Conservation (phyloP, 2,797 vertebrate genomes). For the Lepilemur septentrionalis region DNA sequence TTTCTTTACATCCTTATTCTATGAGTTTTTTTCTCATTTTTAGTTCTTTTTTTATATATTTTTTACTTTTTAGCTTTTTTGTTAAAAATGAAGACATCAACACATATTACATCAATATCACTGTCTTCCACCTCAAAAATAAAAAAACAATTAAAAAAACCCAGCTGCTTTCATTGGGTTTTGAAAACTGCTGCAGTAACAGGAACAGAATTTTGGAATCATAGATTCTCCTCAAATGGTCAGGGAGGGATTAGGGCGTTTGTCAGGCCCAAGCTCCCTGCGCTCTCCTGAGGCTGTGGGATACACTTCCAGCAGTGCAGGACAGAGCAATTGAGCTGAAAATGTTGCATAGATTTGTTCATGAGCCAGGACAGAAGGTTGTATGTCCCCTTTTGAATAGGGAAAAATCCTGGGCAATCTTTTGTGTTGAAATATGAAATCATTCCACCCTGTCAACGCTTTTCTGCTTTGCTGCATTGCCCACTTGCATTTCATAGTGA, state of each 20-base stretch:
- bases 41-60: background rate
- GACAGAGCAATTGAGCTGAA: background rate
- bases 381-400: slow-evolving; percentile 51
- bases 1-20: background rate
- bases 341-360: slow-evolving; percentile 45
- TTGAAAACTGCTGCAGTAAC: background rate
- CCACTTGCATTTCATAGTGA: slow-evolving; percentile 62
- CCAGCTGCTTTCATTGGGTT: background rate
- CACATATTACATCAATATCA: too few species aligned
- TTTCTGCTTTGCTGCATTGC: slow-evolving; percentile 27
- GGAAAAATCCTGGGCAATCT: slow-evolving; percentile 36
- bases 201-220: background rate
- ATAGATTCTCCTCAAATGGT: background rate
- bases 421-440: slow-evolving; percentile 68
- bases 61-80: background rate
- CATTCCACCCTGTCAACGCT: slow-evolving; percentile 43
- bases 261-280: background rate
- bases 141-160: background rate
- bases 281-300: background rate
- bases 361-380: slow-evolving; percentile 36
- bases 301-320: background rate
- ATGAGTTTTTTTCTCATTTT: background rate
- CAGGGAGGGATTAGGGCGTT: background rate
- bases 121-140: background rate
- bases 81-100: background rate